phyloP scores from a whole-genome alignment of 2,888 invertebrate species.

The Agrotis ipsilon region DNA sequence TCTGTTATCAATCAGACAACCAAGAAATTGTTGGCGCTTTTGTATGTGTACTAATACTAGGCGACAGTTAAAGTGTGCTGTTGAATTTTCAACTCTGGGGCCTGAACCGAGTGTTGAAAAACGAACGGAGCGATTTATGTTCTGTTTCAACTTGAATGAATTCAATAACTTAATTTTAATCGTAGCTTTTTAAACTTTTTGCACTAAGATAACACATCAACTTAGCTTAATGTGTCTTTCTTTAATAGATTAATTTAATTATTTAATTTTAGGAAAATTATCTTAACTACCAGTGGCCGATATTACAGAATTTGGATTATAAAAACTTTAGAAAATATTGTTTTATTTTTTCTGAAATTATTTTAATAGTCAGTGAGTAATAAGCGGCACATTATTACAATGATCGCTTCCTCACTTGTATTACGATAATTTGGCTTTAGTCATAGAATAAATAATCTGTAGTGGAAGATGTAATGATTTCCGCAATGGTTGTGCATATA shows the following conservation, averaged over 20 bases:
- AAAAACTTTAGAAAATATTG: background rate
- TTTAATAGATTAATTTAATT: no score
- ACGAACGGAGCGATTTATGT: no score
- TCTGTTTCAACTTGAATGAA: no score
- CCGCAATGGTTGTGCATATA: conserved; percentile 4
- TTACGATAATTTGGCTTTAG: background rate
- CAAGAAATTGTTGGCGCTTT: background rate
- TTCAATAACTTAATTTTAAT: no score
- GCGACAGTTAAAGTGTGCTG: background rate
- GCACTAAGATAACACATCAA: no score
- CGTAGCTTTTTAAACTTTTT: no score
- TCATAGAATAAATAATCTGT: no score
- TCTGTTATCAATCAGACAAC: conserved; percentile 12
- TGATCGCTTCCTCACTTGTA: conserved; percentile 4
- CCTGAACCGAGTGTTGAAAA: background rate
- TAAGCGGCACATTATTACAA: background rate
- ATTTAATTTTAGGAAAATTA: background rate
- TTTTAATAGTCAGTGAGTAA: background rate
- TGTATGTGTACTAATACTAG: background rate
- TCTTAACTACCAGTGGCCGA: background rate
- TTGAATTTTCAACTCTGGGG: background rate
- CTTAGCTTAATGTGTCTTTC: no score
- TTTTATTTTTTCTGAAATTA: background rate
- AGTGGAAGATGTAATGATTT: conserved; percentile 9
- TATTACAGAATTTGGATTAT: background rate